phyloP scores from a whole-genome alignment of 1,140 invertebrate genomes.

The Gyrodactylus bullatarudis region DNA sequence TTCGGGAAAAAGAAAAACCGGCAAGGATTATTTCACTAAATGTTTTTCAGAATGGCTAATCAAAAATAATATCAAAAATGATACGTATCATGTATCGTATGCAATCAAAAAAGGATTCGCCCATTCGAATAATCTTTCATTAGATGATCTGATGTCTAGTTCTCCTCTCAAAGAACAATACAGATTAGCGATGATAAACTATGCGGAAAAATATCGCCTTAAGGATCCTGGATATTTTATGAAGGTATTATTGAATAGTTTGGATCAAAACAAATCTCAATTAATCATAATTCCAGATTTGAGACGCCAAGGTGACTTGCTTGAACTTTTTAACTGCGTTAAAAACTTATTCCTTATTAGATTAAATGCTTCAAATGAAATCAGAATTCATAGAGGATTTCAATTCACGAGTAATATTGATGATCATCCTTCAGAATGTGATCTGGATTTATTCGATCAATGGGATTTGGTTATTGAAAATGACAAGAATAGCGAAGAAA shows the following conservation, averaged over 20 bases:
- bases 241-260: background rate
- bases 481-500: background rate
- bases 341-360: background rate
- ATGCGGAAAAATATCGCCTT: background rate
- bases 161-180: background rate
- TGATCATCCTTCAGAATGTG: background rate
- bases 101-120: background rate
- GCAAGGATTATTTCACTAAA: background rate
- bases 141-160: background rate
- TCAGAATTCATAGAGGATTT: background rate
- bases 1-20: background rate
- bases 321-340: background rate
- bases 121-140: background rate
- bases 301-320: background rate
- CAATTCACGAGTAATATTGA: background rate
- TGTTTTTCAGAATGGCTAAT: background rate
- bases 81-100: background rate
- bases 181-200: background rate
- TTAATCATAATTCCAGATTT: background rate
- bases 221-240: background rate
- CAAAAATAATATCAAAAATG: background rate
- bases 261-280: background rate
- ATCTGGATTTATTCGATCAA: background rate
- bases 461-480: background rate
- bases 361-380: background rate